Conservation (phyloP, 2,797 vertebrate species). For the Tinamus major region DNA sequence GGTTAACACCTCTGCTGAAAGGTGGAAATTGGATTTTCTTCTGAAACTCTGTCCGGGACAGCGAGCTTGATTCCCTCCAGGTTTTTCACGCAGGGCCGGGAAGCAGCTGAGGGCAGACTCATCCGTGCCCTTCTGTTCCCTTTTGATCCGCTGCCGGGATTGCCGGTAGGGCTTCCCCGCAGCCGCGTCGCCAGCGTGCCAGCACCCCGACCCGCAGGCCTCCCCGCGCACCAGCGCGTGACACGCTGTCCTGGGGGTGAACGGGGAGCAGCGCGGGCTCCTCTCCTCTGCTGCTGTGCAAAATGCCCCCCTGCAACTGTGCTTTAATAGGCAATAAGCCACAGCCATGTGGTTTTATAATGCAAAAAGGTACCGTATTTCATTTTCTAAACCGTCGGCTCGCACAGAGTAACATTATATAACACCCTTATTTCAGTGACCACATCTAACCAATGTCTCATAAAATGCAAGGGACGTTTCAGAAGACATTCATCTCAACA, state of each 20-base stretch:
- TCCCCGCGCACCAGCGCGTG: accelerated
- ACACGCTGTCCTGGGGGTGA: neutral
- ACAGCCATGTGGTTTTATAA: neutral
- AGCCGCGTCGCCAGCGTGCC: neutral
- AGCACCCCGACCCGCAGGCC: neutral
- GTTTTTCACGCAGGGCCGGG: neutral
- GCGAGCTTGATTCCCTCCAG: neutral
- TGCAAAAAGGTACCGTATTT: neutral
- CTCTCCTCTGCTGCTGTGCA: neutral
- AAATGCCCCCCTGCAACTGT: neutral
- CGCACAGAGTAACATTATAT: neutral
- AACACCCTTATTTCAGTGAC: neutral
- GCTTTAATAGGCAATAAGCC: neutral
- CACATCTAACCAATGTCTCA: neutral
- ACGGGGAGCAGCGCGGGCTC: neutral
- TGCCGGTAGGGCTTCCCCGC: neutral
- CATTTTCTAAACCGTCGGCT: neutral
- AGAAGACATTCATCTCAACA: neutral
- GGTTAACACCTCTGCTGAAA: conserved; percentile 26
- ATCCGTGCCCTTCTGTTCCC: neutral
- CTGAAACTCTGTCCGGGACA: neutral
- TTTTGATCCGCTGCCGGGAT: neutral
- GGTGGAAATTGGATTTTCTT: conserved; percentile 52
- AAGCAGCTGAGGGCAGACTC: neutral
- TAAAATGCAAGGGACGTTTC: neutral